Percentiles rank a stretch among this genome's conserved stretches.
Conservation (phyloP, 1,140 invertebrate genomes). For the Ostrea denselamellosa region DNA sequence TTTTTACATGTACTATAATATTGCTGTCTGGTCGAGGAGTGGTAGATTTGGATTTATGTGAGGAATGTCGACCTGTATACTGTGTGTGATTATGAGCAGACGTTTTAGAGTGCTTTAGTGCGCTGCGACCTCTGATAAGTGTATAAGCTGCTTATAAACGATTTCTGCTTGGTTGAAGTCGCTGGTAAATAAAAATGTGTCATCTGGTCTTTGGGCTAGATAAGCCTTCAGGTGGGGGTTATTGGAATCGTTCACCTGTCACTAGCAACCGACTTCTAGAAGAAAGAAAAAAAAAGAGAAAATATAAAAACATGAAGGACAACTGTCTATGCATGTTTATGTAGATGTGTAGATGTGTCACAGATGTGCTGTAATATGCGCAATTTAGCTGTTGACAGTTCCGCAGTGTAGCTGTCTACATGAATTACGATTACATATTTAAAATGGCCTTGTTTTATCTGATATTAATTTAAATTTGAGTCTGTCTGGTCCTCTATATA, state of each 20-base stretch:
- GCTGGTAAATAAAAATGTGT: constrained; percentile 35
- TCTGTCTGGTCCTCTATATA: too few relatives aligned
- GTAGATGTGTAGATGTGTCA: too few relatives aligned
- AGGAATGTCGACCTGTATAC: constrained; percentile 8
- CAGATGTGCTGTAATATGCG: too few relatives aligned
- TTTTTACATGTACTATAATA: neutral
- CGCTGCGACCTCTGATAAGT: constrained; percentile 10
- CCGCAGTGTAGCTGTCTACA: too few relatives aligned
- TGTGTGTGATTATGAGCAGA: constrained; percentile 3
- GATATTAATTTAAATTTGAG: too few relatives aligned
- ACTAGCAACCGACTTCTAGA: neutral
- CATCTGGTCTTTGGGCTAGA: constrained; percentile 27
- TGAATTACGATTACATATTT: too few relatives aligned
- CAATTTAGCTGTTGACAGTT: too few relatives aligned
- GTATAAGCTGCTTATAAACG: constrained; percentile 29
- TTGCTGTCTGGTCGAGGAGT: neutral
- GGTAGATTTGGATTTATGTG: neutral
- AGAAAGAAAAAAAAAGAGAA: too few relatives aligned
- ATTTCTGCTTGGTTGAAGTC: constrained; percentile 13
- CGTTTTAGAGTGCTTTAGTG: neutral
- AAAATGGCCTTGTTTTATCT: too few relatives aligned
- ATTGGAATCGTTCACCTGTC: neutral
- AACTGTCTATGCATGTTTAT: too few relatives aligned
- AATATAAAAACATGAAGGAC: too few relatives aligned
- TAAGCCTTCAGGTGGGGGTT: constrained; percentile 3